Base-by-base conservation (phyloP, 2,797 vertebrate genomes). In the Gephyroberyx darwinii region DNA sequence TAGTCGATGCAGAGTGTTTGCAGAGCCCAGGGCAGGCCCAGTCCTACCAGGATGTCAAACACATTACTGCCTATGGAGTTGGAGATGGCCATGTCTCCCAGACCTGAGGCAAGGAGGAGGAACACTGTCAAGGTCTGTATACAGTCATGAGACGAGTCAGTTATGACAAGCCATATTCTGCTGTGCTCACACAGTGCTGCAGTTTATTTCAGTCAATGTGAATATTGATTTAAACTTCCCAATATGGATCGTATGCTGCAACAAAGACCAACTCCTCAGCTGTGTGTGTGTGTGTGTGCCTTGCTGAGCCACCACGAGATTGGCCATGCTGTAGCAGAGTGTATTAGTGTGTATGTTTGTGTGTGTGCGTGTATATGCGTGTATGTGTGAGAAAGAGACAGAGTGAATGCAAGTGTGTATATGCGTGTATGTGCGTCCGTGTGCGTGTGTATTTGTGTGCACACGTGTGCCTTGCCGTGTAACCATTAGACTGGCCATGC, bases 61-160 rank as follows among this genome's bases (percentile, higher is more conserved):
- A 98, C 96, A 9, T 98, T 98, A 90, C 96, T 97, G 83, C 97
- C 97, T 0, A 98, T 98, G 78, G 97, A 98, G 92, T 98, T 98
- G 69, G 96, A 98, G 78, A 98, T 96, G 0, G 97, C 97, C 97
- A 98, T 98, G 84, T 98, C 96, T 20, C 97, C 97, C 94, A 98
- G 90, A 84, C 97, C 97, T 98, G 92, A 74, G 80, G 83, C 54
- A 64, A 75, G 20, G 70, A 85, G 26, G 71, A 82, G 57, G 39
- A 83, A 72, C 62, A 71, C 45, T 31, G 78, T 87, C 43, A 88
- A 58, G 43, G 63, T 77, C 71, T 78, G 74, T 35, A 33, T 37
- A 35, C 33, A 53, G 45, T 52, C 57, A 17, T 4, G 20, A 66
- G 69, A 79, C 35, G 2, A 72, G 2, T 56, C 60, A 6, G 0